Conservation (phyloP, 2,113 vertebrate genomes). For the Coreoperca whiteheadi region DNA sequence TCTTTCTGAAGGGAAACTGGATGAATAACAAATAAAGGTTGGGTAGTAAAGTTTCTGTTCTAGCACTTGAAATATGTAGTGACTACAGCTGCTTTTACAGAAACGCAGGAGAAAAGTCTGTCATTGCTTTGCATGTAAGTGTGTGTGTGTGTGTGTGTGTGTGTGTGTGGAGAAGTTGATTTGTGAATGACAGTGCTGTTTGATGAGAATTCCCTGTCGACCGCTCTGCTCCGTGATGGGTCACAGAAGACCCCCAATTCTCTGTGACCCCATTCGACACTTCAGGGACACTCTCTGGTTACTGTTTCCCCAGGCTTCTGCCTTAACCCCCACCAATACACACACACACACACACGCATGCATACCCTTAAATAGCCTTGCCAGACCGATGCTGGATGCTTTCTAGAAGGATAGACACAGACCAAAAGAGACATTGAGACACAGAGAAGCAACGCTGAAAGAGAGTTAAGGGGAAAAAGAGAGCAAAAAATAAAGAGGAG, state of each 20-base stretch:
- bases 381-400: conserved; percentile 44
- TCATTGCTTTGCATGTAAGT: conserved; percentile 19
- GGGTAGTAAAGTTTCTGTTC: conserved; percentile 55
- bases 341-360: conserved; percentile 24
- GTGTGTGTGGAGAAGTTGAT: conserved; percentile 56
- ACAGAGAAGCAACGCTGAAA: conserved; percentile 20
- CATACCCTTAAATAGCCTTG: conserved; percentile 68
- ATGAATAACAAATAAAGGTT: conserved; percentile 55
- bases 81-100: conserved; percentile 53
- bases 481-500: background rate
- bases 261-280: conserved; percentile 73
- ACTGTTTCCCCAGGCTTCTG: conserved; percentile 74
- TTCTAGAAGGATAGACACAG: conserved; percentile 32
- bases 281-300: conserved; percentile 77
- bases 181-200: conserved; percentile 74
- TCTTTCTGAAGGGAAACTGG: conserved; percentile 37
- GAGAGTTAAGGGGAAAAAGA: background rate
- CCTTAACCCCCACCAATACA: conserved; percentile 43
- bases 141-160: conserved; percentile 14
- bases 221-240: conserved; percentile 74
- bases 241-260: conserved; percentile 74
- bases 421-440: conserved; percentile 28
- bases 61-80: conserved; percentile 36
- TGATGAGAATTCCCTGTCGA: conserved; percentile 73
- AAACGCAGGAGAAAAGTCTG: conserved; percentile 47